A percentile compares a stretch with the other conserved stretches of the same genome.
Evolutionary conservation across 2,797 vertebrate genomes (phyloP).

Genomic region (Lepus oiostolus): DNA sequence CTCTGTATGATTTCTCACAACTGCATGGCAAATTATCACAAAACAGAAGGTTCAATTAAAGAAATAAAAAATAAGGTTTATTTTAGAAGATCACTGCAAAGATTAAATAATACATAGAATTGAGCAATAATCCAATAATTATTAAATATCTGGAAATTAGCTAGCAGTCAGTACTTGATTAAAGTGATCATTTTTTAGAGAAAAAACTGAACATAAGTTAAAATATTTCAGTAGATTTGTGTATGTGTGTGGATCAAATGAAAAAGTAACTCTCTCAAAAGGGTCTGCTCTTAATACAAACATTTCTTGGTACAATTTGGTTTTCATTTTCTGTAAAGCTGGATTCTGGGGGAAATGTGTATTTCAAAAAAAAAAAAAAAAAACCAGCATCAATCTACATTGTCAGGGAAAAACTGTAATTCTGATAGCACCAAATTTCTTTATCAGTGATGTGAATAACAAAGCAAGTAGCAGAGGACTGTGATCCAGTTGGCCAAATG

Average conservation of each 20-base stretch:
- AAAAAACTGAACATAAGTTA: neutral
- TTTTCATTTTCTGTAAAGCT: neutral
- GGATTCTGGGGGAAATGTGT: neutral
- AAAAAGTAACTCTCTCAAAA: neutral
- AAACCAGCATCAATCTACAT: neutral
- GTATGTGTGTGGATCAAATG: neutral
- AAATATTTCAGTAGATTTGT: neutral
- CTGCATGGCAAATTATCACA: neutral
- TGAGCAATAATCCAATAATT: neutral
- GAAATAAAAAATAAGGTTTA: neutral
- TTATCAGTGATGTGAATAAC: neutral
- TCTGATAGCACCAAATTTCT: neutral
- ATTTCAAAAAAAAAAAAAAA: neutral
- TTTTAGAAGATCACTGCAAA: neutral
- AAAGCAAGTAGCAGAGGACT: neutral
- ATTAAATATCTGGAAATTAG: neutral
- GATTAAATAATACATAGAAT: neutral
- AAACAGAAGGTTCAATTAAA: constrained; percentile 37
- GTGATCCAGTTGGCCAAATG: neutral
- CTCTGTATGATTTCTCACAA: neutral
- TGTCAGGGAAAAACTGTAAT: neutral
- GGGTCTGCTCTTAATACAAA: neutral
- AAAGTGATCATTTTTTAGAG: neutral
- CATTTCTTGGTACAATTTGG: neutral
- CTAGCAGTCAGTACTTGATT: neutral